phyloP scores from a whole-genome alignment of 2,113 vertebrate species.

The Paramormyrops kingsleyae region DNA sequence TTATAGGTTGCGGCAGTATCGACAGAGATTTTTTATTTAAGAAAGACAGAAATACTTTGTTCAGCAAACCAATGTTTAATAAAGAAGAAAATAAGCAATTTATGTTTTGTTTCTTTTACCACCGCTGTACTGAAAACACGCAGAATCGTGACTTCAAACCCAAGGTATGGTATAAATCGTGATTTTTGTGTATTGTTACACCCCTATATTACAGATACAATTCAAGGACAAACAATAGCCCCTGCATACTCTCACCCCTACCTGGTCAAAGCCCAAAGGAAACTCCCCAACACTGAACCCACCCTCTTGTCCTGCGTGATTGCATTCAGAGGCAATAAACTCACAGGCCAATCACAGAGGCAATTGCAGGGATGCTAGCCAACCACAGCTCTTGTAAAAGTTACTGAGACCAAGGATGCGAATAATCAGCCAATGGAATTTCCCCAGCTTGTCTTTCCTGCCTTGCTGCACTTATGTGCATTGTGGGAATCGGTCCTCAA shows the following conservation, averaged over 20 bases:
- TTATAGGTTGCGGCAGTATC: too few species aligned
- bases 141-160: too few species aligned
- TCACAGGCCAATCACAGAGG: not conserved
- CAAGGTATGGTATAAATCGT: too few species aligned
- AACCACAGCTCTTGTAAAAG: not conserved
- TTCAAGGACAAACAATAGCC: not conserved
- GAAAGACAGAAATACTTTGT: too few species aligned
- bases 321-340: not conserved
- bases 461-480: not conserved
- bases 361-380: not conserved
- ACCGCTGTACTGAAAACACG: too few species aligned
- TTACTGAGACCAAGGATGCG: not conserved
- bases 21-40: too few species aligned
- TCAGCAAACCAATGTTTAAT: too few species aligned
- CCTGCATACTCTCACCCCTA: not conserved
- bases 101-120: too few species aligned
- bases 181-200: too few species aligned
- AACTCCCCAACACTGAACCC: not conserved
- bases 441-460: not conserved
- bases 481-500: not conserved
- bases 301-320: not conserved
- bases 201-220: not conserved
- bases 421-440: not conserved
- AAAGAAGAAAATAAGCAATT: too few species aligned
- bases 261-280: not conserved